These are phyloP conservation scores for Antigone vipio DNA, from an alignment of 2,113 vertebrate genomes.

Conservation along the genomic window DNA sequence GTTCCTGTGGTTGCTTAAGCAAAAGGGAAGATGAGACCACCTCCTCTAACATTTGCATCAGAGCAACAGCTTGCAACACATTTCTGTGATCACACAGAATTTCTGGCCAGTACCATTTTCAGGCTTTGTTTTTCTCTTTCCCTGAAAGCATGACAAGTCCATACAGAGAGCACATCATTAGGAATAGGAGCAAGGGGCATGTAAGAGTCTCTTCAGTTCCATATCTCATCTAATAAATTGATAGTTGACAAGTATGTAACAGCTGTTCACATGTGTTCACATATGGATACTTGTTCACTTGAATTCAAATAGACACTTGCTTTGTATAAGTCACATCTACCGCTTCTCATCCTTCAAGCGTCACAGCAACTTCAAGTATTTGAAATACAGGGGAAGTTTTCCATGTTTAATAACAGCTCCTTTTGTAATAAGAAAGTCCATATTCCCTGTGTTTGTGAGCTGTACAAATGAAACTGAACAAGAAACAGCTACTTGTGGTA, in stretches of 20 bases:
- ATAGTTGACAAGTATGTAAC: background rate
- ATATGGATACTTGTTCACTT: background rate
- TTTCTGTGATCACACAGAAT: background rate
- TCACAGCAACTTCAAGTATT: background rate
- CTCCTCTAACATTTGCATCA: background rate
- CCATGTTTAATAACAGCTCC: background rate
- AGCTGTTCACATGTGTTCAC: background rate
- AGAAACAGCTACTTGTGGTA: background rate
- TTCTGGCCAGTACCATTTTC: background rate
- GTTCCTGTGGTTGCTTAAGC: background rate
- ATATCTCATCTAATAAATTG: background rate
- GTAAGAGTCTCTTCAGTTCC: background rate
- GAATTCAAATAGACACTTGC: background rate
- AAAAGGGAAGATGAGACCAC: background rate
- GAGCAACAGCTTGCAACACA: conserved; percentile 6
- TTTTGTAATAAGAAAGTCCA: background rate
- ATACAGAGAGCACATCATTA: background rate
- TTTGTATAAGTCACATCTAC: background rate
- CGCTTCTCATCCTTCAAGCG: background rate
- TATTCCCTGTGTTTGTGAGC: background rate
- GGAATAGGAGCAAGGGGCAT: background rate
- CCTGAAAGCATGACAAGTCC: background rate
- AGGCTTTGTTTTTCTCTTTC: background rate
- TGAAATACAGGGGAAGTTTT: background rate
- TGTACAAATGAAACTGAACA: background rate